A percentile compares a stretch with the other conserved stretches of the same genome.
Evolutionary conservation across 2,113 vertebrate species (phyloP).

Genomic region (Catharus bicknelli): DNA sequence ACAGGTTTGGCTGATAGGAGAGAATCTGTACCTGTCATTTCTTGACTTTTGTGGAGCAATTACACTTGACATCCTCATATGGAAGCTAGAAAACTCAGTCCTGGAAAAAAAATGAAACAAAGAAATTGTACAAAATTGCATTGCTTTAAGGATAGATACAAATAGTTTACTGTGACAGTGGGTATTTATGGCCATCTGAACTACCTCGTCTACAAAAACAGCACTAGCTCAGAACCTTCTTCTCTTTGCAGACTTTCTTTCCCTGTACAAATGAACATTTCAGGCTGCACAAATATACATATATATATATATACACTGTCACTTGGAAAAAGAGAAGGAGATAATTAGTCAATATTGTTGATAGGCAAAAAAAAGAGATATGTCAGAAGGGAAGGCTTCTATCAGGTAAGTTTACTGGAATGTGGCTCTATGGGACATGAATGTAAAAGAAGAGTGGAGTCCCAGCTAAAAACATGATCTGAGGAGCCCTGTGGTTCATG

Average conservation of each 20-base stretch:
- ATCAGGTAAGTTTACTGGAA: neutral
- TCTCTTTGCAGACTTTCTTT: neutral
- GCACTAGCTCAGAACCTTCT: neutral
- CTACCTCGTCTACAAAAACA: neutral
- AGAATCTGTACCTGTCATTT: constrained; percentile 7
- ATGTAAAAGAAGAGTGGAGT: neutral
- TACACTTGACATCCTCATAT: constrained; percentile 27
- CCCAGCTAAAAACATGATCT: neutral
- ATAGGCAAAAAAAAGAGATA: neutral
- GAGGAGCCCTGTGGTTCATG: neutral
- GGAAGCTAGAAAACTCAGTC: neutral
- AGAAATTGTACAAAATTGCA: neutral
- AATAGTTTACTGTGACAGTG: neutral
- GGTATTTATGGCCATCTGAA: neutral
- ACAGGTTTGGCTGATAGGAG: neutral
- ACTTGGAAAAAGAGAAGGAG: neutral
- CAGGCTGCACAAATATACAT: neutral
- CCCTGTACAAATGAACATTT: neutral
- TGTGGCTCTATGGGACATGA: neutral
- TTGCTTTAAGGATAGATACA: neutral
- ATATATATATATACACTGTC: neutral
- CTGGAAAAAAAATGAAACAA: neutral
- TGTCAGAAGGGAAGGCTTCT: neutral
- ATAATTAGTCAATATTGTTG: neutral
- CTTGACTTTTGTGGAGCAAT: constrained; percentile 7